These are phyloP conservation scores for Chaetophractus vellerosus DNA, from an alignment of 2,797 vertebrate genomes.

Conservation along the genomic window DNA sequence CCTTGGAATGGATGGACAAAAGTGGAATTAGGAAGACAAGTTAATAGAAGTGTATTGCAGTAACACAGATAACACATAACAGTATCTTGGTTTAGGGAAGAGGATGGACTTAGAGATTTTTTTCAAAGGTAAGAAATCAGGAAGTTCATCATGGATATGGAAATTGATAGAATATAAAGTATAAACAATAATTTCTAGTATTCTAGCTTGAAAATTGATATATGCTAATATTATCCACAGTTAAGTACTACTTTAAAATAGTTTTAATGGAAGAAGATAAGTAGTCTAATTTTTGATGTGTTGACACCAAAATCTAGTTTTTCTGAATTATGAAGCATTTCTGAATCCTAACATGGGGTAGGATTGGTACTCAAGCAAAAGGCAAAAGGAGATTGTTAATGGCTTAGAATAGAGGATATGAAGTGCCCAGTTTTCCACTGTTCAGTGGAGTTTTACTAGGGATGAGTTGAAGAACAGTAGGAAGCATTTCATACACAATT, in stretches of 20 bases:
- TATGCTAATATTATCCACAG: background rate
- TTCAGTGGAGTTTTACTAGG: background rate
- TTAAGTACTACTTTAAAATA: background rate
- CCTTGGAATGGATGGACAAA: background rate
- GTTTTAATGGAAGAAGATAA: background rate
- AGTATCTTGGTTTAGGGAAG: background rate
- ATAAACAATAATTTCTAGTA: background rate
- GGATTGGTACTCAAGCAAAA: background rate
- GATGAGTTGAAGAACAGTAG: background rate
- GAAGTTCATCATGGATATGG: background rate
- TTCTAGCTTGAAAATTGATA: background rate
- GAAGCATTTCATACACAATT: background rate
- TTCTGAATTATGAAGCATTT: conserved; percentile 47
- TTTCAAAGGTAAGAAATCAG: background rate
- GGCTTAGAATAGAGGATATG: background rate
- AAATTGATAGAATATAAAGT: background rate
- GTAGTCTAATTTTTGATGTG: background rate
- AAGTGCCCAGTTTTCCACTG: background rate
- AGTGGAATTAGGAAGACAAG: background rate
- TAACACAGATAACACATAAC: background rate
- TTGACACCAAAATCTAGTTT: background rate
- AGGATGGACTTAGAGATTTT: background rate
- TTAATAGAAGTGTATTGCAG: background rate
- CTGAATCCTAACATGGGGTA: background rate
- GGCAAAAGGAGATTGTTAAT: background rate